These are phyloP conservation scores for Ferrisia virgata DNA, from an alignment of 2,888 invertebrate species.

Conservation along the genomic window DNA sequence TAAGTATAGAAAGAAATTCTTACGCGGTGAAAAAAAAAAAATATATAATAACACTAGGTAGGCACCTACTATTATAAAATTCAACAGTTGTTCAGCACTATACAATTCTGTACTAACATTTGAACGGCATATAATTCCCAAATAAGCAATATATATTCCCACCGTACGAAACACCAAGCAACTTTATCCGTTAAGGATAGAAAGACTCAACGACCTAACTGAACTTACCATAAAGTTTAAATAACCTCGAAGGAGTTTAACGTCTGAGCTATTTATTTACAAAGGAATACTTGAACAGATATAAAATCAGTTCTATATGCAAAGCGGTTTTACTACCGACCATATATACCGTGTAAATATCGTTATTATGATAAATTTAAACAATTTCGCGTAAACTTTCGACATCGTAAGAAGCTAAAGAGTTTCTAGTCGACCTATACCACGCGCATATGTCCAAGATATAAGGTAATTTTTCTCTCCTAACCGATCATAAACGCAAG, in stretches of 20 bases:
- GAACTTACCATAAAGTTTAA: constrained; percentile 32
- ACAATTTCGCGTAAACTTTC: constrained; percentile 26
- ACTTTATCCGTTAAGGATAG: constrained; percentile 32
- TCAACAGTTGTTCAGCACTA: constrained; percentile 1
- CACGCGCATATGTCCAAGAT: constrained; percentile 7
- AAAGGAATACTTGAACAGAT: constrained; percentile 32
- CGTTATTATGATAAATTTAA: constrained; percentile 33
- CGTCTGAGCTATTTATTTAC: constrained; percentile 28
- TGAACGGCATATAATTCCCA: constrained; percentile 29
- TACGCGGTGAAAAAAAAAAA: not conserved
- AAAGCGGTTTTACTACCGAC: constrained; percentile 24
- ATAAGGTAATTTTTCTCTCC: not conserved
- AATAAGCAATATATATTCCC: constrained; percentile 33
- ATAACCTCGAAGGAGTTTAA: constrained; percentile 30
- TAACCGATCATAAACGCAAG: not conserved
- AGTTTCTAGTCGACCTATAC: not conserved
- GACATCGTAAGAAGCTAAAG: constrained; percentile 7
- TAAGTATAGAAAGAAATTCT: not conserved
- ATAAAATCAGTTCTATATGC: constrained; percentile 33
- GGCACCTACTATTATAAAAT: not conserved
- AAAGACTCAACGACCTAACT: constrained; percentile 28
- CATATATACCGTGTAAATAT: constrained; percentile 29
- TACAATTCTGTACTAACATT: constrained; percentile 9
- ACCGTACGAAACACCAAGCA: constrained; percentile 19
- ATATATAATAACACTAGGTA: constrained; percentile 7